Conservation (phyloP, 1,140 invertebrate genomes). For the Zaprionus tsacasi region DNA sequence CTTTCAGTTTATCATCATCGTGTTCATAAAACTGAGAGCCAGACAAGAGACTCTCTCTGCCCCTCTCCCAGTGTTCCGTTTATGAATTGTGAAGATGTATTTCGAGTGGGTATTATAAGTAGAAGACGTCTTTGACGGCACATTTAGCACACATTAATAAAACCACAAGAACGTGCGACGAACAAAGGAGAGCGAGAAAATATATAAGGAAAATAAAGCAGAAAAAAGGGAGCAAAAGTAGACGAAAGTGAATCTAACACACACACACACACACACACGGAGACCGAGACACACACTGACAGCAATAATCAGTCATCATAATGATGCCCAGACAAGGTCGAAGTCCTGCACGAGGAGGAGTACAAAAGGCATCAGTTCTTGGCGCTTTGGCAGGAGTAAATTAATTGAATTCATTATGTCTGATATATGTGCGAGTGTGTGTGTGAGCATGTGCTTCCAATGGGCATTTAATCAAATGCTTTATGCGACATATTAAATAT, state of each 20-base stretch:
- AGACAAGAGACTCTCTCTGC: slow-evolving; percentile 37
- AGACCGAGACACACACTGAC: slow-evolving; percentile 18
- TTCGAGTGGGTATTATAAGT: slow-evolving; percentile 55
- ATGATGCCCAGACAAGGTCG: slow-evolving; percentile 65
- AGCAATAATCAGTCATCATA: slow-evolving; percentile 78
- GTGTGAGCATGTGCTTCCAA: slow-evolving; percentile 49
- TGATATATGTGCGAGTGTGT: slow-evolving; percentile 56
- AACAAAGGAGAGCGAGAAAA: slow-evolving; percentile 48
- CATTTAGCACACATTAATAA: slow-evolving; percentile 80
- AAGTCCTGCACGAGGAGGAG: slow-evolving; percentile 25
- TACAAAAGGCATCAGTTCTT: slow-evolving; percentile 28
- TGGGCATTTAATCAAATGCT: slow-evolving; percentile 66
- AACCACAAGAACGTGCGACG: slow-evolving; percentile 68
- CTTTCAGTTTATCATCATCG: slow-evolving; percentile 37
- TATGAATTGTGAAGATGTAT: slow-evolving; percentile 59
- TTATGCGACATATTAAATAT: slow-evolving; percentile 39
- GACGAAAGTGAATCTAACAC: background rate
- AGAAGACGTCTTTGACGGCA: slow-evolving; percentile 55
- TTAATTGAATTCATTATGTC: slow-evolving; percentile 79
- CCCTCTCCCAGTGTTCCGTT: slow-evolving; percentile 42
- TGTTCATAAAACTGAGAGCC: slow-evolving; percentile 54
- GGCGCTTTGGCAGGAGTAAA: slow-evolving; percentile 62
- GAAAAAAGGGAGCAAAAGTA: slow-evolving; percentile 17
- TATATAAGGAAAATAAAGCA: background rate
- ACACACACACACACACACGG: slow-evolving; percentile 28